phyloP scores from a whole-genome alignment of 2,888 invertebrate species.

The Netelia fuscicornis region DNA sequence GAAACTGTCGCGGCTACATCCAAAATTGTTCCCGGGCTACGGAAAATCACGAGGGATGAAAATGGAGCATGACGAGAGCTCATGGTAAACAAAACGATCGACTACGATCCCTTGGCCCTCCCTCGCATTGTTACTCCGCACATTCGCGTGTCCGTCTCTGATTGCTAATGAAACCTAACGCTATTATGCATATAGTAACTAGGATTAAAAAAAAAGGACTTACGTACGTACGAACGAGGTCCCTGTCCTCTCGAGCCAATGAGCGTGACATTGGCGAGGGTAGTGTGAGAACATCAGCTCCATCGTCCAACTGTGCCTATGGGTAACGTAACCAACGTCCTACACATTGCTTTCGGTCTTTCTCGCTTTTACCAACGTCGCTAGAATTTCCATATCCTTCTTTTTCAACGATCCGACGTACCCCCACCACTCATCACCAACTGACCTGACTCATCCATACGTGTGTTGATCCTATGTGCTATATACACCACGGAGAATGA shows the following conservation, averaged over 20 bases:
- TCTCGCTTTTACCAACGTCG: constrained; percentile 38
- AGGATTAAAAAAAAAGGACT: constrained; percentile 75
- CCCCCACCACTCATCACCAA: constrained; percentile 43
- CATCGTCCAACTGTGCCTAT: constrained; percentile 70
- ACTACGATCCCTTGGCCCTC: constrained; percentile 31
- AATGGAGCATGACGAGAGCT: constrained; percentile 54
- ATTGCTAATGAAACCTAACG: constrained; percentile 85
- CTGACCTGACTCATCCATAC: constrained; percentile 33
- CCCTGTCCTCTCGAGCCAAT: constrained; percentile 24
- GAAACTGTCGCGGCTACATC: neutral
- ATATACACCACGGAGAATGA: constrained; percentile 29
- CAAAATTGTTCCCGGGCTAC: constrained; percentile 30
- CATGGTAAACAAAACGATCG: constrained; percentile 83
- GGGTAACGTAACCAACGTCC: constrained; percentile 25
- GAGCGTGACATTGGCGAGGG: constrained; percentile 17
- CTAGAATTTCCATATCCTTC: constrained; percentile 63
- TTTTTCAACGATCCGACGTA: constrained; percentile 57
- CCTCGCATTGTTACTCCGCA: constrained; percentile 6
- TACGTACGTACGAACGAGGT: constrained; percentile 73
- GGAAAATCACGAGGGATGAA: constrained; percentile 40
- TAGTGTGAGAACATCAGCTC: constrained; percentile 72
- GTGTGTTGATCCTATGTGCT: constrained; percentile 3
- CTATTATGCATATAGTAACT: constrained; percentile 84
- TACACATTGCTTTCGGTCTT: constrained; percentile 29
- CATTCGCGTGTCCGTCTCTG: constrained; percentile 81